Evolutionary conservation across 2,888 invertebrate genomes (phyloP).

Genomic region (Limnephilus auricula): DNA sequence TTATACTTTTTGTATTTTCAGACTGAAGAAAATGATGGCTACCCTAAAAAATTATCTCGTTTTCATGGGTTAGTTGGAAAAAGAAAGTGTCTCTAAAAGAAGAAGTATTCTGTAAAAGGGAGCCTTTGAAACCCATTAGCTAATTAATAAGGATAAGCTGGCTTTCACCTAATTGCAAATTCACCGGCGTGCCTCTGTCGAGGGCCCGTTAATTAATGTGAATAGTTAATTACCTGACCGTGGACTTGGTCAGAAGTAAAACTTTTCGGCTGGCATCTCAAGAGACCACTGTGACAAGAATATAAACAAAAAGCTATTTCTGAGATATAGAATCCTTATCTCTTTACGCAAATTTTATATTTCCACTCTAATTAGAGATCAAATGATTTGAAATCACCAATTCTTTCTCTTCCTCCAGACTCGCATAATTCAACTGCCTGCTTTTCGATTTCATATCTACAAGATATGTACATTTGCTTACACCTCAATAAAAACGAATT

Average conservation of each 20-base stretch:
- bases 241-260: neutral
- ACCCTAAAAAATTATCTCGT: neutral
- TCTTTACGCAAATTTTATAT: neutral
- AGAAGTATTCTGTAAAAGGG: neutral
- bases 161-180: neutral
- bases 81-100: no score
- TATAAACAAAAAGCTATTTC: neutral
- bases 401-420: neutral
- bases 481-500: neutral
- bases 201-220: neutral
- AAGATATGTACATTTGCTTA: neutral
- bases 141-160: neutral
- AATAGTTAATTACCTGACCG: neutral
- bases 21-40: no score
- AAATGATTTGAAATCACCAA: neutral
- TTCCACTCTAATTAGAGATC: neutral
- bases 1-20: no score
- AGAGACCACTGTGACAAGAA: neutral
- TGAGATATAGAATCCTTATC: neutral
- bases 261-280: neutral
- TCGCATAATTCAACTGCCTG: no score
- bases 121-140: neutral
- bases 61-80: neutral
- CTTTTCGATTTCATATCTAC: neutral
- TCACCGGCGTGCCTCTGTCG: neutral